These are phyloP conservation scores for Buceros bicornis DNA, from an alignment of 2,797 vertebrate genomes.

Conservation along the genomic window DNA sequence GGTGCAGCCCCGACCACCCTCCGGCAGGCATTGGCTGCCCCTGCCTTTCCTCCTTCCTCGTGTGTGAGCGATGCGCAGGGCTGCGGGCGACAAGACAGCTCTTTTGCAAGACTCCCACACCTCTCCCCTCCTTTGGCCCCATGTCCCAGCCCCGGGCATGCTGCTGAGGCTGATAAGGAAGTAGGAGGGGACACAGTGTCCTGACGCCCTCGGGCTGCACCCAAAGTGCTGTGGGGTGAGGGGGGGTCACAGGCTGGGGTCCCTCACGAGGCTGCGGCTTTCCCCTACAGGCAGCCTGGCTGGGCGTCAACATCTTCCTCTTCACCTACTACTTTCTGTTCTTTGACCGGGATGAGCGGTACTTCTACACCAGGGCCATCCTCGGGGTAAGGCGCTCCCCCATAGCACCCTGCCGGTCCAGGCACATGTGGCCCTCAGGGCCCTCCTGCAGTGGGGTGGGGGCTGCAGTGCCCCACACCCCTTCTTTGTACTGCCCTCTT, in stretches of 20 bases:
- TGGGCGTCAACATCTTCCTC: constrained; percentile 90
- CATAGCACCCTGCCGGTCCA: not conserved
- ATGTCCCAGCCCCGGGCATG: fast-evolving
- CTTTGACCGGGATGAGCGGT: constrained; percentile 81
- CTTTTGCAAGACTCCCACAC: not conserved
- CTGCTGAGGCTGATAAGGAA: not conserved
- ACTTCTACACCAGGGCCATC: constrained; percentile 90
- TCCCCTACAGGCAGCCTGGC: constrained; percentile 84
- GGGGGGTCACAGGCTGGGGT: fast-evolving
- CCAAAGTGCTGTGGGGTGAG: fast-evolving
- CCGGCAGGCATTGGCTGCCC: not conserved
- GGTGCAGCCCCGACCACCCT: fast-evolving
- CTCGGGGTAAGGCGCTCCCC: constrained; percentile 84
- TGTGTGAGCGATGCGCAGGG: not conserved
- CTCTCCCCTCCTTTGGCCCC: not conserved
- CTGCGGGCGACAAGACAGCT: not conserved
- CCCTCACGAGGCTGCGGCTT: not conserved
- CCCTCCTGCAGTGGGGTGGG: not conserved
- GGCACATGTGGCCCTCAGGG: fast-evolving
- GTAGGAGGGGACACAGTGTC: fast-evolving
- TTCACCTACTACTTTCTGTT: constrained; percentile 86
- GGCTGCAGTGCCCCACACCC: not conserved
- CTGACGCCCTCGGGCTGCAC: fast-evolving
- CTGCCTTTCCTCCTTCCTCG: constrained; percentile 3
- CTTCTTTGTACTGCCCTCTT: not conserved